Evolutionary conservation across 2,113 vertebrate genomes (phyloP).

Genomic region (Pseudolaguvia tuberculata): DNA sequence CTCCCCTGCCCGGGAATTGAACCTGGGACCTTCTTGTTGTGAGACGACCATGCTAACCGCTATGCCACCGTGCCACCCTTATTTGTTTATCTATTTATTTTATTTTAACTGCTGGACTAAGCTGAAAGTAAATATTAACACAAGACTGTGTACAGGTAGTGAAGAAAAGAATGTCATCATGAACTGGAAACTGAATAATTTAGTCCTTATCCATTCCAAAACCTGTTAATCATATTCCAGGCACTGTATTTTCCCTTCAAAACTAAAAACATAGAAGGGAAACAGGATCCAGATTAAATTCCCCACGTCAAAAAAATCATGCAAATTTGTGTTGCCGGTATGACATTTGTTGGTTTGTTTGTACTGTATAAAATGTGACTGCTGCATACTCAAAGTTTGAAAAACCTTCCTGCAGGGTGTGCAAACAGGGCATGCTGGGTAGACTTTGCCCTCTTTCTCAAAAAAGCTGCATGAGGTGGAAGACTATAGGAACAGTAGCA

Average conservation of each 20-base stretch:
- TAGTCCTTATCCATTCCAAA: neutral
- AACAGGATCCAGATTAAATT: slow-evolving; percentile 14
- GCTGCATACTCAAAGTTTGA: neutral
- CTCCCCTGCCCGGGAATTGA: too few species aligned
- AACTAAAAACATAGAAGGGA: neutral
- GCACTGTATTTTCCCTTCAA: neutral
- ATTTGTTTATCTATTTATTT: too few species aligned
- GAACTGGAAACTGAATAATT: neutral
- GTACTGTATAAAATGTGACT: neutral
- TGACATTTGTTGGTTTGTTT: slow-evolving; percentile 7
- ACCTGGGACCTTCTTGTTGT: too few species aligned
- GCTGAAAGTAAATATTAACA: neutral
- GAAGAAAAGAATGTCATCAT: neutral
- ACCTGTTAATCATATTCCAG: slow-evolving; percentile 13
- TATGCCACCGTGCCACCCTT: too few species aligned
- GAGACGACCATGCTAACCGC: too few species aligned
- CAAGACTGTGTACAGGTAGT: neutral
- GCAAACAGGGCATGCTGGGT: slow-evolving; percentile 21
- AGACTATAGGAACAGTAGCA: slow-evolving; percentile 2
- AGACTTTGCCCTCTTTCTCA: slow-evolving; percentile 18
- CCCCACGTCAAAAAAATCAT: neutral
- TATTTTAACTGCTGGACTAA: too few species aligned
- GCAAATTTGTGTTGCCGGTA: slow-evolving; percentile 13
- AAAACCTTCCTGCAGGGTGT: slow-evolving; percentile 9
- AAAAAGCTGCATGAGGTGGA: neutral